phyloP scores from a whole-genome alignment of 2,113 vertebrate species.

The Tylochromis polylepis region DNA sequence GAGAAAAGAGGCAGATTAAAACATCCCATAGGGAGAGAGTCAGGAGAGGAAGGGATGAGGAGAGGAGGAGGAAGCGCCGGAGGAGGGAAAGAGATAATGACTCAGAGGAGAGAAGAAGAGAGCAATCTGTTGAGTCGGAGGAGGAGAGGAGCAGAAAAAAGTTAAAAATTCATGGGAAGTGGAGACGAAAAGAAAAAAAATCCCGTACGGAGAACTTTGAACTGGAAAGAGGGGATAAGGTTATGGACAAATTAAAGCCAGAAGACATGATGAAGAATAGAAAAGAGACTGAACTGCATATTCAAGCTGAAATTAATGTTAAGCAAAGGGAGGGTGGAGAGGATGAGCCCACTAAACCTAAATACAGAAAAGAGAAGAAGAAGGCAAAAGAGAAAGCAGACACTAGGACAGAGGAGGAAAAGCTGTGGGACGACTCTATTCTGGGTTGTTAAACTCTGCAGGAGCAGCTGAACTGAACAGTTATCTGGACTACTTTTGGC shows the following conservation, averaged over 20 bases:
- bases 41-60: slow-evolving; percentile 13
- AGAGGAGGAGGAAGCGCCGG: slow-evolving; percentile 28
- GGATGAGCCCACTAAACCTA: slow-evolving; percentile 59
- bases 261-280: neutral
- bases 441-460: slow-evolving; percentile 69
- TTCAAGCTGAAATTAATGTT: slow-evolving; percentile 13
- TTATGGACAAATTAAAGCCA: neutral
- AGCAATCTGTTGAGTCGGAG: slow-evolving; percentile 31
- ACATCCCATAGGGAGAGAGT: slow-evolving; percentile 10
- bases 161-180: neutral
- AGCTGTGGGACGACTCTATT: slow-evolving; percentile 84
- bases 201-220: neutral
- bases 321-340: slow-evolving; percentile 54
- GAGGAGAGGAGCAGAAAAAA: slow-evolving; percentile 31
- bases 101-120: slow-evolving; percentile 42
- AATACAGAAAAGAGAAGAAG: slow-evolving; percentile 74
- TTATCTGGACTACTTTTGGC: neutral
- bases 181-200: neutral
- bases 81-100: neutral
- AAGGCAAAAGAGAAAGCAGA: slow-evolving; percentile 64
- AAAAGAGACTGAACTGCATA: slow-evolving; percentile 19
- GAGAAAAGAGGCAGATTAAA: slow-evolving; percentile 40
- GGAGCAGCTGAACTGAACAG: neutral
- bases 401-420: slow-evolving; percentile 82
- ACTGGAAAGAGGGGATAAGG: neutral